Evolutionary conservation across 2,113 vertebrate species (phyloP).

Genomic region (Calyptommatus sinebrachiatus): DNA sequence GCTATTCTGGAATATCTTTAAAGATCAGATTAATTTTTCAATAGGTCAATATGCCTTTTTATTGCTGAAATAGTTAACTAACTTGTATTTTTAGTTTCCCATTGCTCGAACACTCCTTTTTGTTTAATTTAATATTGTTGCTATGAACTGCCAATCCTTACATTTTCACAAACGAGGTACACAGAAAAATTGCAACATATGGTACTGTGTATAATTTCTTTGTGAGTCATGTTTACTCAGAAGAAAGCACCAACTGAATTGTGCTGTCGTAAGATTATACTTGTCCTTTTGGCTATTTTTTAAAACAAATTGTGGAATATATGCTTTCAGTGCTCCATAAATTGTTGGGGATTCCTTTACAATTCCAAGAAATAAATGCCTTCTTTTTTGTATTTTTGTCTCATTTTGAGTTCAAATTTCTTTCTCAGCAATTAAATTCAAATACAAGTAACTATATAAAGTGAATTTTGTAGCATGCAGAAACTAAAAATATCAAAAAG

Average conservation of each 20-base stretch:
- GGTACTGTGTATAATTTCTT: background rate
- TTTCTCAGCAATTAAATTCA: too few species aligned
- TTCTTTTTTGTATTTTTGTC: background rate
- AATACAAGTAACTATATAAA: too few species aligned
- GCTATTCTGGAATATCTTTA: conserved; percentile 59
- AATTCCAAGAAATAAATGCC: background rate
- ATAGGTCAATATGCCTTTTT: conserved; percentile 64
- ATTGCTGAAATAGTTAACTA: conserved; percentile 46
- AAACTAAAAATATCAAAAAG: too few species aligned
- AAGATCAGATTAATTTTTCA: conserved; percentile 68
- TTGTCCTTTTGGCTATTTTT: background rate
- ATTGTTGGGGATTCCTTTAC: background rate
- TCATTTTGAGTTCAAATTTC: background rate
- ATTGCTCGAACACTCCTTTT: conserved; percentile 52
- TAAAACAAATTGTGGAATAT: background rate
- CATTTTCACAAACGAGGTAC: conserved; percentile 20
- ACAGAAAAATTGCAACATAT: conserved; percentile 37
- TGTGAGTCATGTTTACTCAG: background rate
- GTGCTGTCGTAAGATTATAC: background rate
- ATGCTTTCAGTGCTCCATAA: background rate
- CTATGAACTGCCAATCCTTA: conserved; percentile 39
- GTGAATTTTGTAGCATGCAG: too few species aligned
- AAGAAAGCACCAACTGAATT: background rate
- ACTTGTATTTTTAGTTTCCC: conserved; percentile 64
- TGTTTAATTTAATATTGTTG: conserved; percentile 28